Base-by-base conservation (phyloP, 2,113 vertebrate species). In the Tautogolabrus adspersus region DNA sequence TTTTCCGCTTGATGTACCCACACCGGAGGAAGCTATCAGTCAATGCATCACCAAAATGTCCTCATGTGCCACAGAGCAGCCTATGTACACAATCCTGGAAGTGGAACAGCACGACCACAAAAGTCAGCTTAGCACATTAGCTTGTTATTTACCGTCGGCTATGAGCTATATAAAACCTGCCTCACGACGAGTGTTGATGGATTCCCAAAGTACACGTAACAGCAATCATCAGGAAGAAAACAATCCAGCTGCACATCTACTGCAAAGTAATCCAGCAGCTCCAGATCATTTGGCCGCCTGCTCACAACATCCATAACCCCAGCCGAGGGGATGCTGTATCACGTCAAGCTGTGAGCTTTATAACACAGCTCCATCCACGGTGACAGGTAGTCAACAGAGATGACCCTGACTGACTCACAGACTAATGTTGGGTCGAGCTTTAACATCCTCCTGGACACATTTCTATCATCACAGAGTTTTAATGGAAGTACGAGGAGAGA, bases 331-430 rank as follows among this genome's bases (percentile, higher is more conserved):
- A 87, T 74, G 84, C n/a, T 82, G 74, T 63, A 61, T 54, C 84
- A 72, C 77, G 63, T 87, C 74, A 74, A 85, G 79, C 75, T 84
- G 86, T 70, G 77, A 84, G 83, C 74, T 88, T 86, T 84, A 88
- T 88, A 85, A 81, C 88, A 90, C 86, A 87, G 56, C 75, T 89
- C 81, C 60, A 72, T 82, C 86, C 62, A 70, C 69, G 30, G 79
- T 82, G 84, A 88, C 83, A 69, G 76, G 76, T 64, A 83, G 77
- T 85, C 87, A 91, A 90, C 82, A 84, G 77, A 87, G 82, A 86
- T 85, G 87, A 90, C 87, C 89, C 57, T 12, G 56, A 80, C 68
- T 71, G 78, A 60, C 44, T 72, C 63, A 61, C 73, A 75, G 85
- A 85, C 44, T 81, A 67, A 77, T 72, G 72, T 23, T 62, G 59